Evolutionary conservation across 35 echinoderm and acorn worm species (phyloP).

Genomic region (Heliocidaris tuberculata): DNA sequence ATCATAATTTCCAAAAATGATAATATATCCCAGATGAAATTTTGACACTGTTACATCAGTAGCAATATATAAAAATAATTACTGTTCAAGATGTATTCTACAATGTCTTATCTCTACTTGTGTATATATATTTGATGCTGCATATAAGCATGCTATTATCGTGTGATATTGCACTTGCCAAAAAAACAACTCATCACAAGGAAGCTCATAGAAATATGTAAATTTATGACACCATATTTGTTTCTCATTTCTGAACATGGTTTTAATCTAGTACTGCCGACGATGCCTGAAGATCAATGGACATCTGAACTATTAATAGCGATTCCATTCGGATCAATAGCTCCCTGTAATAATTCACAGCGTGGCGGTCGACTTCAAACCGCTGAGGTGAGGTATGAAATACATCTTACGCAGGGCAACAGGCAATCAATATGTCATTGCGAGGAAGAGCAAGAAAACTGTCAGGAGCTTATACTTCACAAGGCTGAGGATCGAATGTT

Average conservation of each 20-base stretch:
- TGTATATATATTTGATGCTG: too few species aligned
- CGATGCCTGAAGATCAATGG: background rate
- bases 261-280: background rate
- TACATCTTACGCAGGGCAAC: background rate
- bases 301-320: conserved; percentile 4
- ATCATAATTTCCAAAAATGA: background rate
- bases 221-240: background rate
- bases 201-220: background rate
- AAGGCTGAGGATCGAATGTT: background rate
- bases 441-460: background rate
- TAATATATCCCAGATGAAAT: background rate
- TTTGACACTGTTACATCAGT: background rate
- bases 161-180: background rate
- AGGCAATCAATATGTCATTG: background rate
- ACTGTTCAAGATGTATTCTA: too few species aligned
- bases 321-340: background rate
- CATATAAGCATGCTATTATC: too few species aligned
- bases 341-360: background rate
- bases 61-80: too few species aligned
- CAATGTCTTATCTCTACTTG: too few species aligned
- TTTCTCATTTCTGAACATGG: background rate
- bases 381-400: background rate
- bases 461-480: background rate
- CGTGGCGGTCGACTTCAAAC: background rate
- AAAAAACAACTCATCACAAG: background rate